Conservation (phyloP, 2,888 invertebrate species). For the Drosophila incognita region DNA sequence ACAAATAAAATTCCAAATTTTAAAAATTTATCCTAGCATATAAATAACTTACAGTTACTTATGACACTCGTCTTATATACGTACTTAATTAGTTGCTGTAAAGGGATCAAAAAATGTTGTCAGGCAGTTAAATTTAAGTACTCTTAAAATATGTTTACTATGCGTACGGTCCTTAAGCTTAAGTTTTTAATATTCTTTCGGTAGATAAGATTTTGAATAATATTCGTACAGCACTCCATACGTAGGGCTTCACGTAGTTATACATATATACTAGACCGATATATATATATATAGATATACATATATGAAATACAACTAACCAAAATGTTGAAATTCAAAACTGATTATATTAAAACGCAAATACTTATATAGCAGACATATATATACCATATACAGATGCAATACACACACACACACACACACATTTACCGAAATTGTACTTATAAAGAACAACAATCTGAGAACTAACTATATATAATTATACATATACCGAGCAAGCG, state of each 20-base stretch:
- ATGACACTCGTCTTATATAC: conserved; percentile 40
- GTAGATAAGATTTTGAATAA: conserved; percentile 27
- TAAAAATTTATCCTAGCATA: conserved; percentile 9
- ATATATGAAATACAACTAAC: conserved; percentile 27
- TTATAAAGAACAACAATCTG: conserved; percentile 39
- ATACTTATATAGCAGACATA: conserved; percentile 19
- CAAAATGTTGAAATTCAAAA: conserved; percentile 37
- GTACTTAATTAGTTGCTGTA: conserved; percentile 54
- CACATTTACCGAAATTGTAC: conserved; percentile 30
- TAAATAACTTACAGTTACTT: conserved; percentile 19
- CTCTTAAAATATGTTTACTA: conserved; percentile 46
- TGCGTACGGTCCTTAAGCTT: conserved; percentile 9
- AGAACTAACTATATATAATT: conserved; percentile 29
- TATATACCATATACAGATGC: conserved; percentile 17
- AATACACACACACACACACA: conserved; percentile 8
- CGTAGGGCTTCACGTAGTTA: conserved; percentile 37
- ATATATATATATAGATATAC: background rate
- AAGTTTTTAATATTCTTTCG: conserved; percentile 12
- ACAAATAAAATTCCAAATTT: conserved; percentile 7
- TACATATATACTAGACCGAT: conserved; percentile 5
- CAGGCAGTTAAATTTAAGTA: conserved; percentile 45
- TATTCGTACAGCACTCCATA: conserved; percentile 38
- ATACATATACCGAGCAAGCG: conserved; percentile 18
- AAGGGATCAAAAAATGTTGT: conserved; percentile 67
- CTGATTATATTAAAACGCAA: conserved; percentile 31